These are phyloP conservation scores for Drosophila kohkoa DNA, from an alignment of 1,140 invertebrate species.

Conservation along the genomic window DNA sequence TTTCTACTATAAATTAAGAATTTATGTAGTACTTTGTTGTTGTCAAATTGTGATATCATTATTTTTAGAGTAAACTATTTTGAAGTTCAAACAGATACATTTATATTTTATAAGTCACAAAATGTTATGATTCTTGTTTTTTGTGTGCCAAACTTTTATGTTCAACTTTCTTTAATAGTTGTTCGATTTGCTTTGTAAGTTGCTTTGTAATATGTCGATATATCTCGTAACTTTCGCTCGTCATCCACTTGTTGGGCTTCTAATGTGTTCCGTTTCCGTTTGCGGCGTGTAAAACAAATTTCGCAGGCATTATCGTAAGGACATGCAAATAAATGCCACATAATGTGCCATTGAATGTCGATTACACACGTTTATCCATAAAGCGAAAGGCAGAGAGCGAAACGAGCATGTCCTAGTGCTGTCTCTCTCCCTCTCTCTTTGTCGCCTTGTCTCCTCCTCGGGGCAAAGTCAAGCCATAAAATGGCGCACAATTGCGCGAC, in stretches of 20 bases:
- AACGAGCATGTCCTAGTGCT: conserved; percentile 13
- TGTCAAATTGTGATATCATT: too few species aligned
- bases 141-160: background rate
- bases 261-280: conserved; percentile 9
- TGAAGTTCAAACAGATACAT: too few species aligned
- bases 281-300: background rate
- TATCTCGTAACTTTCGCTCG: background rate
- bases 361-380: conserved; percentile 67
- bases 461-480: conserved; percentile 13
- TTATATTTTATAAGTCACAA: background rate
- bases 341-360: conserved; percentile 72
- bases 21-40: too few species aligned
- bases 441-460: background rate
- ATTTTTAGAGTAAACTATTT: too few species aligned
- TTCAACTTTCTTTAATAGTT: background rate
- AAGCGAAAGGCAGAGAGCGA: background rate
- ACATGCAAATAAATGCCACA: conserved; percentile 73
- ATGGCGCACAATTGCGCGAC: conserved; percentile 44
- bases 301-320: conserved; percentile 41
- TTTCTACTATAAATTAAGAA: too few species aligned
- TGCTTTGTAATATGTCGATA: background rate
- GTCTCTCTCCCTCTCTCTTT: background rate
- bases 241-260: conserved; percentile 30
- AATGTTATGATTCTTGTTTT: background rate
- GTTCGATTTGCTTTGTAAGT: background rate